phyloP scores from a whole-genome alignment of 1,140 invertebrate genomes.

The Brachionus sp. region DNA sequence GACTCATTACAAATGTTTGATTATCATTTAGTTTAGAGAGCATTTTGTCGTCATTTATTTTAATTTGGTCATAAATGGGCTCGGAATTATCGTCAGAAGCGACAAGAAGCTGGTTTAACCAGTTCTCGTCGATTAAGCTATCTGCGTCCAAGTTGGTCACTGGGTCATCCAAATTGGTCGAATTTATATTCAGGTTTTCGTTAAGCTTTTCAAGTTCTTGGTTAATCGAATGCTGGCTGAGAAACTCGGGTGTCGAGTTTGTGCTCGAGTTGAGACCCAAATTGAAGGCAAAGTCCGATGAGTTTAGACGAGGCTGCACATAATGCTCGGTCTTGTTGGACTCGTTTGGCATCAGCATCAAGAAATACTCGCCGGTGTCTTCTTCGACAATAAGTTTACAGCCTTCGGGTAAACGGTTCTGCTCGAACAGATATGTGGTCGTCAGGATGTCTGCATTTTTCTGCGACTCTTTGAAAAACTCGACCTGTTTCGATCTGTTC shows the following conservation, averaged over 20 bases:
- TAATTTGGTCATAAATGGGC: background rate
- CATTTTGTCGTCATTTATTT: constrained; percentile 23
- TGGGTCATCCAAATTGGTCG: background rate
- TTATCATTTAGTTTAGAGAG: background rate
- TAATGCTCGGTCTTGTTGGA: background rate
- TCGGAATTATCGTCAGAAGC: background rate
- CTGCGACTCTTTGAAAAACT: background rate
- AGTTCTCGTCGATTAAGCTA: background rate
- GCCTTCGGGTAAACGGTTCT: background rate
- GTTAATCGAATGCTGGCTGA: background rate
- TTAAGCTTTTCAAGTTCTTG: constrained; percentile 9
- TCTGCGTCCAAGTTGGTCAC: background rate
- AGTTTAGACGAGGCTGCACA: background rate
- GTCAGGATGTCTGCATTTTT: constrained; percentile 33
- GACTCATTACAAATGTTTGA: background rate
- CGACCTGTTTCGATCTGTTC: background rate
- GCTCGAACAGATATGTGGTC: background rate
- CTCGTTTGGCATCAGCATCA: background rate
- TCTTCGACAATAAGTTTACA: constrained; percentile 28
- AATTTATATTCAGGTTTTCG: background rate
- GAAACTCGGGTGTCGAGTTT: background rate
- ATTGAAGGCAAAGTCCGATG: background rate
- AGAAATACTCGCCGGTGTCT: constrained; percentile 33
- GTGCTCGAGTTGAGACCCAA: background rate
- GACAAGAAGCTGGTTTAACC: background rate